These are phyloP conservation scores for Osedax frankpressi DNA, from an alignment of 2,888 invertebrate genomes.

Conservation along the genomic window DNA sequence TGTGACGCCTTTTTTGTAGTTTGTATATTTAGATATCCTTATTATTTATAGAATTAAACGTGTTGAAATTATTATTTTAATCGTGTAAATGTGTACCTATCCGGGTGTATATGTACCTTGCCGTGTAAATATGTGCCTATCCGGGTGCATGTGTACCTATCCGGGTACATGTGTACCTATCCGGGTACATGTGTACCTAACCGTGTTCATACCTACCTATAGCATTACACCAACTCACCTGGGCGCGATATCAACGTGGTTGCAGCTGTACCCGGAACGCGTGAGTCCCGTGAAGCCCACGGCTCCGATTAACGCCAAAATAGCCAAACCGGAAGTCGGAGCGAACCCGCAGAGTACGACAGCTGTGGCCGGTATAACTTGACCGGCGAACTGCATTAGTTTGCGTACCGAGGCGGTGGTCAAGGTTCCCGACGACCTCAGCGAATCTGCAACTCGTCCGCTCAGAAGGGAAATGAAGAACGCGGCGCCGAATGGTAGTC, in stretches of 20 bases:
- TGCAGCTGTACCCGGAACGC: conserved; percentile 35
- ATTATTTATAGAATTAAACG: too few species aligned
- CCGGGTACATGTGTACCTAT: too few species aligned
- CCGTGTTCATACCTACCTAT: too few species aligned
- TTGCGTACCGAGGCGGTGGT: conserved; percentile 26
- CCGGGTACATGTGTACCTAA: too few species aligned
- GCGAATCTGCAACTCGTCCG: conserved; percentile 19
- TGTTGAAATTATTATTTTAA: too few species aligned
- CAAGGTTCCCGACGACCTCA: conserved; percentile 12
- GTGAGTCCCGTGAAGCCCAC: conserved; percentile 31
- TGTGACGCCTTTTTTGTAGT: too few species aligned
- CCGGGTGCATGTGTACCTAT: too few species aligned
- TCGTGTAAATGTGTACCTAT: too few species aligned
- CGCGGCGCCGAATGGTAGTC: conserved; percentile 24
- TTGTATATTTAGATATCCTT: too few species aligned
- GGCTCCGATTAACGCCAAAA: conserved; percentile 32
- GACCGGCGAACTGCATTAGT: conserved; percentile 29
- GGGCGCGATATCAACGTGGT: conserved; percentile 36
- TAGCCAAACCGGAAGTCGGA: conserved; percentile 31
- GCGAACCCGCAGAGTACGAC: conserved; percentile 33
- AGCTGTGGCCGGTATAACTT: conserved; percentile 29
- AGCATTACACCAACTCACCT: conserved; percentile 23
- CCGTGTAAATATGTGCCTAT: too few species aligned
- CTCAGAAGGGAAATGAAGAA: conserved; percentile 19
- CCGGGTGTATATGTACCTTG: too few species aligned